Evolutionary conservation across 2,888 invertebrate genomes (phyloP).

Genomic region (Lasioglossum oenotherae): DNA sequence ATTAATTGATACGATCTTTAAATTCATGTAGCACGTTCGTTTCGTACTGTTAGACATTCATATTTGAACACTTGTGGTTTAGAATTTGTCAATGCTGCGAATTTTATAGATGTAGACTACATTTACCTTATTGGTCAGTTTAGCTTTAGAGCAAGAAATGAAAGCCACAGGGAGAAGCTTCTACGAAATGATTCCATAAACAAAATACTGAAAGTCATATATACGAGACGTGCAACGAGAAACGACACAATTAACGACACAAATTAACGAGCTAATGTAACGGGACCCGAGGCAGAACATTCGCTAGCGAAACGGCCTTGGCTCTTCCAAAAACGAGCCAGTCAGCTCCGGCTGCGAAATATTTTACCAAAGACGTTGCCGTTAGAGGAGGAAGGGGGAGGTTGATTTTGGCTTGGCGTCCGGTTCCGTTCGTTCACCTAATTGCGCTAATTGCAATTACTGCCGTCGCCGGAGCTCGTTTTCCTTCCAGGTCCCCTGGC

Average conservation of each 20-base stretch:
- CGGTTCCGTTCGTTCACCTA: constrained; percentile 9
- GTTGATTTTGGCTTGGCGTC: neutral
- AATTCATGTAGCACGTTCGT: neutral
- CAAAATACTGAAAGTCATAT: neutral
- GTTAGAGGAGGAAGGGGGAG: neutral
- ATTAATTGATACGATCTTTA: neutral
- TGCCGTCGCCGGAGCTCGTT: neutral
- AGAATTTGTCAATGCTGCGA: too few relatives aligned
- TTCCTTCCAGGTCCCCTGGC: neutral
- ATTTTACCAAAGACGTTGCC: constrained; percentile 10
- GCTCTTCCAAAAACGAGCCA: constrained; percentile 13
- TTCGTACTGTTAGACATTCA: too few relatives aligned
- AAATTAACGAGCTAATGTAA: constrained; percentile 5
- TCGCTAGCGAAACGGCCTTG: constrained; percentile 5
- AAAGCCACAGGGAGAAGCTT: neutral
- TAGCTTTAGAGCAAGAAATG: neutral
- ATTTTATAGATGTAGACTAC: neutral
- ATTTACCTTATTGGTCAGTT: neutral
- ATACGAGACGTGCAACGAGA: neutral
- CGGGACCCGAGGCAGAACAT: neutral
- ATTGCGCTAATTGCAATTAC: constrained; percentile 36
- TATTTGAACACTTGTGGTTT: too few relatives aligned
- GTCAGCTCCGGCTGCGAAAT: constrained; percentile 7
- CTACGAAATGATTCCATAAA: neutral
- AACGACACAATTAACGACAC: neutral